A percentile compares a stretch with the other conserved stretches of the same genome.
These are phyloP conservation scores for Amphipoea oculea DNA, from an alignment of 2,888 invertebrate genomes.

Conservation along the genomic window DNA sequence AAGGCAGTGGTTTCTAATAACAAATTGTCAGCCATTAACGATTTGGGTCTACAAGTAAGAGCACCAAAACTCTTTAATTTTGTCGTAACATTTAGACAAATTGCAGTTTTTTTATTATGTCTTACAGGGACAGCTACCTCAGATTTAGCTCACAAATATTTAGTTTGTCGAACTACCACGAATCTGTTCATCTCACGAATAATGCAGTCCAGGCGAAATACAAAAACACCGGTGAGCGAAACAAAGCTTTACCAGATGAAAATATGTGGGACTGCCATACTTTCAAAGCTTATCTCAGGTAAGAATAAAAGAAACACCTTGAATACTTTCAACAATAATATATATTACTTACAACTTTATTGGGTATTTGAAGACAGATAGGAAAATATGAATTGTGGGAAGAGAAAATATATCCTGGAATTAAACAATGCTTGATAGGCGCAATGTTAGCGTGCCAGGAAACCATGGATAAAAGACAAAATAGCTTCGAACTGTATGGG, in stretches of 20 bases:
- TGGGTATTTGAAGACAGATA: constrained; percentile 90
- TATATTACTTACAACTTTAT: constrained; percentile 50
- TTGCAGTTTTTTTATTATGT: constrained; percentile 17
- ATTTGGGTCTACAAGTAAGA: constrained; percentile 97
- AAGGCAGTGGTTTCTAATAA: constrained; percentile 98
- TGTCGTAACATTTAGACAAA: neutral
- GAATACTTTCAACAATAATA: constrained; percentile 24
- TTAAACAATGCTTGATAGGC: constrained; percentile 94
- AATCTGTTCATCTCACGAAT: constrained; percentile 98
- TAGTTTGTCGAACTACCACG: constrained; percentile 96
- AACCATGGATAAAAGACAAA: constrained; percentile 94
- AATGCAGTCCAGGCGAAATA: constrained; percentile 98
- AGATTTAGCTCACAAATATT: constrained; percentile 98
- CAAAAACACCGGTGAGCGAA: constrained; percentile 92
- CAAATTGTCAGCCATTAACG: constrained; percentile 96
- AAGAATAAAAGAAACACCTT: constrained; percentile 68
- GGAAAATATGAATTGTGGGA: constrained; percentile 95
- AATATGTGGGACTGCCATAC: constrained; percentile 99
- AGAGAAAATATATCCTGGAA: constrained; percentile 96
- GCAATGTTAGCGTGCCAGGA: constrained; percentile 97
- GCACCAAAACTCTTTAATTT: constrained; percentile 3
- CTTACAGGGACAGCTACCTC: constrained; percentile 95
- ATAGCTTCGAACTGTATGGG: constrained; percentile 98
- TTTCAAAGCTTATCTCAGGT: constrained; percentile 93
- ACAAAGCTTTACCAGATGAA: constrained; percentile 95